phyloP scores from a whole-genome alignment of 92 coral and sea anemone species.

The Siderastrea radians region DNA sequence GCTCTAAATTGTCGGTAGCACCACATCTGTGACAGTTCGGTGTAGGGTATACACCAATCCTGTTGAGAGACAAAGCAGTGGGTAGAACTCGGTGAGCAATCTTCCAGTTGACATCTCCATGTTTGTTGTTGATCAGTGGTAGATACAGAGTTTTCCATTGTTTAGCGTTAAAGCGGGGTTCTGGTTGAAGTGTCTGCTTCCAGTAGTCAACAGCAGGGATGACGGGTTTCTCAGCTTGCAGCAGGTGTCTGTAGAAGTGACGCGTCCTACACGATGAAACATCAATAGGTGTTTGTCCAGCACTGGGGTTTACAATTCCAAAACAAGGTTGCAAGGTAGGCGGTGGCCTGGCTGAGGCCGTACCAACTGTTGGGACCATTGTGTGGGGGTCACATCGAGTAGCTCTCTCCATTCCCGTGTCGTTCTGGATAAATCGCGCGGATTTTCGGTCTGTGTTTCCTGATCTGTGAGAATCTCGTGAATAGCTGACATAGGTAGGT shows the following conservation, averaged over 20 bases:
- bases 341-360: too few relatives aligned
- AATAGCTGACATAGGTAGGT: neutral
- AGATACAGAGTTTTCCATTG: neutral
- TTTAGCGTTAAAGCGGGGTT: neutral
- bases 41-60: too few relatives aligned
- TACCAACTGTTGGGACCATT: neutral
- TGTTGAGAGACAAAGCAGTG: too few relatives aligned
- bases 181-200: too few relatives aligned
- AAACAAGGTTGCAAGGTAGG: too few relatives aligned
- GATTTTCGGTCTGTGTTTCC: neutral
- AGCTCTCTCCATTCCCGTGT: neutral
- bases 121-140: too few relatives aligned
- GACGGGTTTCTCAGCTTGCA: neutral
- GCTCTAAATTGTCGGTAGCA: too few relatives aligned
- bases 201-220: neutral
- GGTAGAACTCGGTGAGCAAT: too few relatives aligned
- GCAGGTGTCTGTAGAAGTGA: neutral
- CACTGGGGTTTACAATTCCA: too few relatives aligned
- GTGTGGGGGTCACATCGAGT: neutral
- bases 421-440: neutral
- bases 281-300: too few relatives aligned
- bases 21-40: too few relatives aligned
- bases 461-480: conserved; percentile 9
- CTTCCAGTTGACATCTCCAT: too few relatives aligned
- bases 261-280: neutral